A percentile compares a stretch with the other conserved stretches of the same genome.
Evolutionary conservation across 2,113 vertebrate genomes (phyloP).

Genomic region (Myiozetetes cayanensis): DNA sequence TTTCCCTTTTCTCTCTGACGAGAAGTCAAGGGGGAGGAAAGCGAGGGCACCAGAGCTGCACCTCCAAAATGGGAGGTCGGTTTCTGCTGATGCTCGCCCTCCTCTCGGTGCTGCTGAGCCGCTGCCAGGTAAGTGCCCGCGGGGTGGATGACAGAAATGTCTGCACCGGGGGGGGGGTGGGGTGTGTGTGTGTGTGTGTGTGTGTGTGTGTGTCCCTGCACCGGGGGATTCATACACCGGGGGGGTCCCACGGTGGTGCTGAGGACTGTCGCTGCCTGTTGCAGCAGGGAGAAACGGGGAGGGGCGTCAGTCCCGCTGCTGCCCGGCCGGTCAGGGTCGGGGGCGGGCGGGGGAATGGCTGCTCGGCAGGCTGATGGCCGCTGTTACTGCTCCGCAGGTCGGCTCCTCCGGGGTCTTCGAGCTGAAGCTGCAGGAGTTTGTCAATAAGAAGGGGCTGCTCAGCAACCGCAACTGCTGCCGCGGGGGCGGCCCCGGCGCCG

Average conservation of each 20-base stretch:
- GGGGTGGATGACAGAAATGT: background rate
- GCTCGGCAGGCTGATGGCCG: background rate
- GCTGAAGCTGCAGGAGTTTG: slow-evolving; percentile 96
- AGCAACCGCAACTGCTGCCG: slow-evolving; percentile 92
- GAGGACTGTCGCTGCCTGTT: background rate
- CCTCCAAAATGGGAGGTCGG: slow-evolving; percentile 86
- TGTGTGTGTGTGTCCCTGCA: background rate
- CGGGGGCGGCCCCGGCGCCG: slow-evolving; percentile 72
- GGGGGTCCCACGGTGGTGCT: background rate
- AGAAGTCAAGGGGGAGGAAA: background rate
- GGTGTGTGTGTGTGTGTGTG: no score
- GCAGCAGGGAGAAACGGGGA: background rate
- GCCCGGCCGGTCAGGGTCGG: background rate
- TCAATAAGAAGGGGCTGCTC: slow-evolving; percentile 90
- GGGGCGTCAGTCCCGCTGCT: background rate
- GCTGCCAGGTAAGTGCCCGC: slow-evolving; percentile 84
- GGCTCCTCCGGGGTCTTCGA: slow-evolving; percentile 93
- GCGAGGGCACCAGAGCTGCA: slow-evolving; percentile 1
- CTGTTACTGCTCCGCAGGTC: slow-evolving; percentile 76
- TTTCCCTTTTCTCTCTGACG: background rate
- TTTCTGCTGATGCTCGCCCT: slow-evolving; percentile 81
- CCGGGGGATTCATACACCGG: background rate
- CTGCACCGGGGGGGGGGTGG: background rate
- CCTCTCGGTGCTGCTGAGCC: slow-evolving; percentile 82
- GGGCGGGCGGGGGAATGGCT: background rate